These are phyloP conservation scores for Ornithorhynchus anatinus DNA, from an alignment of 2,113 vertebrate species.

Conservation along the genomic window DNA sequence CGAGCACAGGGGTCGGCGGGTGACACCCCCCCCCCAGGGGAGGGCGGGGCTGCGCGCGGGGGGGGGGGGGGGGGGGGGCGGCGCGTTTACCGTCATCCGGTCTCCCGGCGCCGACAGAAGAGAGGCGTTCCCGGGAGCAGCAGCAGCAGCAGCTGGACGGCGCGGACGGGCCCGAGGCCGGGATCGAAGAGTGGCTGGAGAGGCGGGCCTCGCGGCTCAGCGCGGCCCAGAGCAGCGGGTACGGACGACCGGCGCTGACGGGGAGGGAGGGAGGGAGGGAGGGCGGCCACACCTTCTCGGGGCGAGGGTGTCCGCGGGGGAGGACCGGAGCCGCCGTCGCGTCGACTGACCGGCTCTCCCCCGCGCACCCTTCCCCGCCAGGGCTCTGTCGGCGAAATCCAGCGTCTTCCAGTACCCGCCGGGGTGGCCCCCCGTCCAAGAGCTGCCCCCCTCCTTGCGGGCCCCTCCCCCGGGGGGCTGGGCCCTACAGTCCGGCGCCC, in stretches of 20 bases:
- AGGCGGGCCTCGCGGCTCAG: constrained; percentile 81
- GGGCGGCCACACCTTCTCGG: background rate
- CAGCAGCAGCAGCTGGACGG: constrained; percentile 60
- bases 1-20: background rate
- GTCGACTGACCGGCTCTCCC: too few relatives aligned
- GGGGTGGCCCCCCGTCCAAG: constrained; percentile 75
- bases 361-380: constrained; percentile 22
- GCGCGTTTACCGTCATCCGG: background rate
- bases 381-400: constrained; percentile 52
- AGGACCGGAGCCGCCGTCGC: background rate
- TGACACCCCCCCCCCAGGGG: background rate
- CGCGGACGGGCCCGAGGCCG: constrained; percentile 51
- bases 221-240: constrained; percentile 76
- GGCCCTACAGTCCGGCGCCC: constrained; percentile 51
- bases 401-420: constrained; percentile 71
- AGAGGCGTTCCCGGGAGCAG: constrained; percentile 74
- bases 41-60: background rate
- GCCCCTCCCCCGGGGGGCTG: constrained; percentile 68
- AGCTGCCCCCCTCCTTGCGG: constrained; percentile 75
- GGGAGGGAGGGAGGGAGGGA: background rate
- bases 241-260: background rate
- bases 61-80: background rate
- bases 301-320: background rate
- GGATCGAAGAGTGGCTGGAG: constrained; percentile 85
- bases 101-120: constrained; percentile 67